Evolutionary conservation across 2,888 invertebrate species (phyloP).

Genomic region (Pemphredon lugubris): DNA sequence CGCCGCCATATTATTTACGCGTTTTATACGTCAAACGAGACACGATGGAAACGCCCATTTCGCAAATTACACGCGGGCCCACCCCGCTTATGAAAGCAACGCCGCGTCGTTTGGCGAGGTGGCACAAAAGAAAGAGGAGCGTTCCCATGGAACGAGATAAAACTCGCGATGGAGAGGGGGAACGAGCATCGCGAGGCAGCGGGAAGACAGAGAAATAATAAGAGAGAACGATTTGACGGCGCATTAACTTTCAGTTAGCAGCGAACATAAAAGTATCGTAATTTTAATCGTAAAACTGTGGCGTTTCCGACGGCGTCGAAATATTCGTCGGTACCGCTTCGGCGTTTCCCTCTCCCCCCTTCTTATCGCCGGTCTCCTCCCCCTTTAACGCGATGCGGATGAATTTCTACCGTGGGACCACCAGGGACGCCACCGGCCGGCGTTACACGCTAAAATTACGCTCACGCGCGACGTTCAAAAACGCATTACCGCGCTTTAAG

Average conservation of each 20-base stretch:
- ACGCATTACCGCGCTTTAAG: constrained; percentile 58
- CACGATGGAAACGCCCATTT: constrained; percentile 63
- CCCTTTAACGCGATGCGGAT: constrained; percentile 66
- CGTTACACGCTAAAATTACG: constrained; percentile 13
- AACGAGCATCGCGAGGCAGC: constrained; percentile 20
- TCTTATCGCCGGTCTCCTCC: constrained; percentile 10
- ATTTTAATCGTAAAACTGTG: constrained; percentile 74
- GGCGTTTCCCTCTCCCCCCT: constrained; percentile 5
- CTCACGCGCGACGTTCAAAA: constrained; percentile 51
- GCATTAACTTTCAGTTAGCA: constrained; percentile 76
- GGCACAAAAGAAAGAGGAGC: constrained; percentile 12
- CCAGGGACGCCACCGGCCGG: constrained; percentile 63
- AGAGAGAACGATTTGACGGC: constrained; percentile 65
- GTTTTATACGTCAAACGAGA: constrained; percentile 56
- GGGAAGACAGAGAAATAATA: constrained; percentile 32
- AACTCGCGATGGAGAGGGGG: constrained; percentile 19
- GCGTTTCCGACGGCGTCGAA: constrained; percentile 51
- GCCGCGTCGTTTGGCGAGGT: constrained; percentile 7
- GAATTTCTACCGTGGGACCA: constrained; percentile 72
- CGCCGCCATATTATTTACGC: constrained; percentile 56
- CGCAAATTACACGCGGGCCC: constrained; percentile 63
- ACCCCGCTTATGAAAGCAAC: constrained; percentile 31
- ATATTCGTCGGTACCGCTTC: neutral
- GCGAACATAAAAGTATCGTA: constrained; percentile 74
- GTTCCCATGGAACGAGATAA: constrained; percentile 32